phyloP scores from a whole-genome alignment of 2,797 vertebrate species.

The Melanogrammus aeglefinus region DNA sequence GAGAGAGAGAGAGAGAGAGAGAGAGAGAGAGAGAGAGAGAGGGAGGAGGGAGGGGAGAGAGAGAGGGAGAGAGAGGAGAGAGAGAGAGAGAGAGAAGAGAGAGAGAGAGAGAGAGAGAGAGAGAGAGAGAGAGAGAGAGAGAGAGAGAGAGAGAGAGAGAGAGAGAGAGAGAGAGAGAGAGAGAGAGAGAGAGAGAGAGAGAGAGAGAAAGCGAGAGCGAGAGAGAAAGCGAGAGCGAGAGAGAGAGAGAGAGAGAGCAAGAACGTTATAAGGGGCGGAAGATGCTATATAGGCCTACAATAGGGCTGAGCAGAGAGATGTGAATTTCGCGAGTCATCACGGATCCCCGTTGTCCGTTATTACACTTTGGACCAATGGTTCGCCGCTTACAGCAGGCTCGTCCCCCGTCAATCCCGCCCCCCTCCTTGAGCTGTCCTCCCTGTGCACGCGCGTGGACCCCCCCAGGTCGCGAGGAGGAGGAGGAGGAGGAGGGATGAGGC shows the following conservation, averaged over 20 bases:
- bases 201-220: not conserved
- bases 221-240: slow-evolving; percentile 15
- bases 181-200: slow-evolving; percentile 7
- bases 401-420: slow-evolving; percentile 65
- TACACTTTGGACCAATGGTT: slow-evolving; percentile 59
- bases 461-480: slow-evolving; percentile 87
- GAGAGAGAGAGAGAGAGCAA: slow-evolving; percentile 1
- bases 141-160: slow-evolving; percentile 15
- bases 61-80: slow-evolving; percentile 36
- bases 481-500: slow-evolving; percentile 86
- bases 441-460: slow-evolving; percentile 82
- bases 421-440: slow-evolving; percentile 81
- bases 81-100: slow-evolving; percentile 3
- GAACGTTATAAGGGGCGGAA: slow-evolving; percentile 32
- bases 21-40: slow-evolving; percentile 2
- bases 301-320: slow-evolving; percentile 45
- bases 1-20: slow-evolving; percentile 19
- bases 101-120: not conserved
- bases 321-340: slow-evolving; percentile 59
- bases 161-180: slow-evolving; percentile 44
- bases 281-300: slow-evolving; percentile 20
- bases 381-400: slow-evolving; percentile 66
- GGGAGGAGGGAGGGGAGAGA: no score
- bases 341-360: slow-evolving; percentile 65
- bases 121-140: slow-evolving; percentile 17